Evolutionary conservation across 2,113 vertebrate species (phyloP).

Genomic region (Speoplatyrhinus poulsoni): DNA sequence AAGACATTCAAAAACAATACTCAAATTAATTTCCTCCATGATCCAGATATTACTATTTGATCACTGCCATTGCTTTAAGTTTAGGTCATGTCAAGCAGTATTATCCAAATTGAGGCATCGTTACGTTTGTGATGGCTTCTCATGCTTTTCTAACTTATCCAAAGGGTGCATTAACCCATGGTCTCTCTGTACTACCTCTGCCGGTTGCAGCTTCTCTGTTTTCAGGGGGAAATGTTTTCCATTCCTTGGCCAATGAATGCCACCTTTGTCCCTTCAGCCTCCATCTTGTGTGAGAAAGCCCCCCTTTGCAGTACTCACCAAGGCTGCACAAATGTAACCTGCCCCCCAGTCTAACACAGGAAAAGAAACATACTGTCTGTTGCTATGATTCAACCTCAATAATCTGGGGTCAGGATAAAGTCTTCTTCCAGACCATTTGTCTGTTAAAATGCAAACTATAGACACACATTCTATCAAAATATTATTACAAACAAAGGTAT

Average conservation of each 20-base stretch:
- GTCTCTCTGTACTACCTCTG: conserved; percentile 59
- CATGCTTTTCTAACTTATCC: conserved; percentile 15
- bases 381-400: conserved; percentile 68
- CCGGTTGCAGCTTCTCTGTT: conserved; percentile 74
- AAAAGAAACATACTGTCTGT: conserved; percentile 68
- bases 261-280: conserved; percentile 80
- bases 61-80: conserved; percentile 5
- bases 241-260: conserved; percentile 83
- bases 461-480: too few species aligned
- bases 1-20: conserved; percentile 11
- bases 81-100: conserved; percentile 9
- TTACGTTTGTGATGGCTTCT: conserved; percentile 15
- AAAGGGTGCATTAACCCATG: conserved; percentile 54
- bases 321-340: conserved; percentile 77
- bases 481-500: background rate
- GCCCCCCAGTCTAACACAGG: conserved; percentile 72
- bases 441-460: too few species aligned
- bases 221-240: conserved; percentile 80
- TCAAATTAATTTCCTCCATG: conserved; percentile 13
- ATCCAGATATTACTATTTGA: background rate
- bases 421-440: conserved; percentile 34
- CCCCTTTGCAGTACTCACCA: conserved; percentile 61
- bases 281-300: conserved; percentile 77
- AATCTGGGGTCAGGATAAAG: conserved; percentile 56
- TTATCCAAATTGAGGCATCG: conserved; percentile 38